Evolutionary conservation across 2,888 invertebrate genomes (phyloP), one percentile per base, ranked within the genome.

Genomic region (Ametastegia equiseti): DNA sequence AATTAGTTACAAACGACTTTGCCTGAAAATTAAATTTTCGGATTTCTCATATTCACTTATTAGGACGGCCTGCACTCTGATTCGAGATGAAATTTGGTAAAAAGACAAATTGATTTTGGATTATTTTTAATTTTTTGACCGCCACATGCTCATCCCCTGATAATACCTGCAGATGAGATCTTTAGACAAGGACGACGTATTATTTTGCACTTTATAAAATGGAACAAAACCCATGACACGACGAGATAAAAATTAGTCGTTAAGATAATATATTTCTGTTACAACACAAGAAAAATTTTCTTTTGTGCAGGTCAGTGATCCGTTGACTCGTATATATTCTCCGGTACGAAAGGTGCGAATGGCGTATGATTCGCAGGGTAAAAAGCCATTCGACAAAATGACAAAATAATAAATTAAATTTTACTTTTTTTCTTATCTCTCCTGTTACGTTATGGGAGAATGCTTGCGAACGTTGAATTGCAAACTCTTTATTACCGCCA

Each of bases 341-440:
- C 30, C n/a, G 63, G 63, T n/a, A 63, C 27, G 33, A 63, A 67
- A 36, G 15, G n/a, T 67, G 65, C 13, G 65, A 9, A 39, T 15
- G 39, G 0, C 13, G 65, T 67, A 11, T 39, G 54, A 54, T 54
- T 23, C 23, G 23, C 65, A 1, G 36, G 9, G 39, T 4, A 11
- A 19, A 23, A 11, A 36, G 36, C 47, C n/a, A 19, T 27, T 36
- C n/a, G n/a, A 7, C n/a, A 15, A 67, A 67, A 67, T 67, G 39
- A 36, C 36, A 67, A 67, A 67, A 67, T 67, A 67, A 67, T 67
- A 33, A 67, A 67, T 67, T 15, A 33, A n/a, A 65, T 67, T 39
- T 67, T 39, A 9, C 19, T 39, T 7, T 23, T 15, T 36, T 19
- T 39, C 19, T 67, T 33, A 0, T 33, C 36, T 54, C 3, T 30